Base-by-base conservation (phyloP, 2,888 invertebrate genomes). In the Spisula solida region DNA sequence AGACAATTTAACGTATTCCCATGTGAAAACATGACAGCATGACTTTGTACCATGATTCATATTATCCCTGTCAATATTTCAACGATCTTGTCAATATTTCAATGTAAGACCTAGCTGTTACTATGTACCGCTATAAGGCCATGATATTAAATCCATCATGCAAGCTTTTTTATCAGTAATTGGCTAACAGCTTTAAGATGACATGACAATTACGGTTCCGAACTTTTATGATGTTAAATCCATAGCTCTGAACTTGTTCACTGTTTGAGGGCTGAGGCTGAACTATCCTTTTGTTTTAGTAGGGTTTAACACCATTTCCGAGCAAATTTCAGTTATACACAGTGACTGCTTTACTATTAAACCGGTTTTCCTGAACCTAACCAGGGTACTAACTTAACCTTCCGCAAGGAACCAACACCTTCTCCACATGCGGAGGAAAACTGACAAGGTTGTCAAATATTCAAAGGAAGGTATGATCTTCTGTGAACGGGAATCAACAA, bases 1-100 rank as follows among this genome's bases (percentile, higher is more conserved):
- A 83, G 83, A 70, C 75, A 78, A 75, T 83, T 75, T 83, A 83
- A 66, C 70, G 20, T 31, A 83, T 51, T 48, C 47, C 83, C 70
- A 78, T 48, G 51, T 70, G 70, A 83, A 41, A 55, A 75, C 18
- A 29, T 83, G 83, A 83, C 83, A 83, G 41, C 34, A 60, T 41
- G 51, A 83, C 31, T 34, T 31, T 41, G 34, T 75, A 75, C 18
- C 31, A 75, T 75, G 75, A 75, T 31, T 75, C 75, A 5, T 41
- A 2, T 34, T 75, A 14, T 34, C 31, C 12, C 31, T 34, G 75
- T 31, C 29, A 31, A 18, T 75, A 75, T 75, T 31, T 0, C 48
- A 80, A 47, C n/a, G 31, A 75, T 75, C 12, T 34, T 34, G 75
- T 31, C 29, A 31, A 18, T 75, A 75, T 75, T 31, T 0, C 48